phyloP scores from a whole-genome alignment of 1,140 invertebrate genomes.

The Condylostylus longicornis region DNA sequence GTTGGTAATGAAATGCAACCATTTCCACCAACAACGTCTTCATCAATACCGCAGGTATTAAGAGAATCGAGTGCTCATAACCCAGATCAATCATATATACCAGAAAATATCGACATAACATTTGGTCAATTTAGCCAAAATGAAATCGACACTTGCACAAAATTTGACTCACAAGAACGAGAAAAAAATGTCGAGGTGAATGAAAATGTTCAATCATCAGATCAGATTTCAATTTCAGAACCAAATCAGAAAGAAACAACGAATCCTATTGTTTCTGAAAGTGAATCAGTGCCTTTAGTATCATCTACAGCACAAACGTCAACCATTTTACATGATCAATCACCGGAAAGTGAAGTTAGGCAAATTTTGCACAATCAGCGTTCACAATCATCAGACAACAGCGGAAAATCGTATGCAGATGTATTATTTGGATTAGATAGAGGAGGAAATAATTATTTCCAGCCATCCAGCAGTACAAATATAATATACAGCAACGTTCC shows the following conservation, averaged over 20 bases:
- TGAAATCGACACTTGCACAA: slow-evolving; percentile 16
- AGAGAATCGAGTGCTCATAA: slow-evolving; percentile 38
- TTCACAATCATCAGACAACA: slow-evolving; percentile 6
- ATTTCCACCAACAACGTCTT: slow-evolving; percentile 3
- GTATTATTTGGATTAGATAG: slow-evolving; percentile 27
- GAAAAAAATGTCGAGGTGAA: slow-evolving; percentile 9
- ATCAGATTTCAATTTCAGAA: slow-evolving; percentile 3
- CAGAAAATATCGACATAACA: slow-evolving; percentile 41
- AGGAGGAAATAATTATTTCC: slow-evolving; percentile 25
- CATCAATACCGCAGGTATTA: slow-evolving; percentile 33
- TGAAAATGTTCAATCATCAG: not conserved
- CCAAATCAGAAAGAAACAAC: not conserved
- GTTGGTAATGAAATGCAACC: slow-evolving; percentile 3
- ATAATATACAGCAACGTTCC: too few species aligned
- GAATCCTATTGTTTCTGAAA: not conserved
- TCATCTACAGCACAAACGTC: not conserved
- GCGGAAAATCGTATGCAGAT: slow-evolving; percentile 26
- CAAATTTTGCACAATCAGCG: slow-evolving; percentile 6
- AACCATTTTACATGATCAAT: slow-evolving; percentile 10
- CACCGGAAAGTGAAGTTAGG: slow-evolving; percentile 21
- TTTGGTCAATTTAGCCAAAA: slow-evolving; percentile 28
- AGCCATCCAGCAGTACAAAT: slow-evolving; percentile 43
- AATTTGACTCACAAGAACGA: not conserved
- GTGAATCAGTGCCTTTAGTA: not conserved
- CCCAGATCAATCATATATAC: slow-evolving; percentile 33